Conservation (phyloP, 30 jellyfish, hydroid and myxozoan genomes). For the Hydractinia echinata region DNA sequence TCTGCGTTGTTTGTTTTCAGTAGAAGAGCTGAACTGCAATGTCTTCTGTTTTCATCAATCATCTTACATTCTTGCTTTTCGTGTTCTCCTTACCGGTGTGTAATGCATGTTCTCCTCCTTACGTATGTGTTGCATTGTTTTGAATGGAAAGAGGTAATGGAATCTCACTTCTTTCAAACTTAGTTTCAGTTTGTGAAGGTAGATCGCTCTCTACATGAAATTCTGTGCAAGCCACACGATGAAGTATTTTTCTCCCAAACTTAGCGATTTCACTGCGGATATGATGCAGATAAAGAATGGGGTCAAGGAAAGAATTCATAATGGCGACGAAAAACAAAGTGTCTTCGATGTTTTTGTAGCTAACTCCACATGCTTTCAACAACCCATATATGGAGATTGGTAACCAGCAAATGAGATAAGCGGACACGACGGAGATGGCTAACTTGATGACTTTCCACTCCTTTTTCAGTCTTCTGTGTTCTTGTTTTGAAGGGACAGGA, state of each 20-base stretch:
- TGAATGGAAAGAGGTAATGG: no score
- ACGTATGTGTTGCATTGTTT: no score
- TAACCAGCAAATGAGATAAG: conserved; percentile 7
- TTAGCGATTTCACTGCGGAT: neutral
- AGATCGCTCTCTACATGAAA: no score
- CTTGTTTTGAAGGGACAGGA: neutral
- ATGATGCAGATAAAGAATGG: neutral
- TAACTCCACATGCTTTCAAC: neutral
- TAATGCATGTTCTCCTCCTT: no score
- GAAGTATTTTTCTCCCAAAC: neutral
- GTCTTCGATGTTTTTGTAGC: neutral
- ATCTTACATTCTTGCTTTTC: no score
- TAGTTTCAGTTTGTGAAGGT: no score
- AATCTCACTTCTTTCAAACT: no score
- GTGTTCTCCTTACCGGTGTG: no score
- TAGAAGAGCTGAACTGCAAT: no score
- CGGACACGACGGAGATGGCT: neutral
- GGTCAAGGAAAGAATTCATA: neutral
- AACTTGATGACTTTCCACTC: neutral
- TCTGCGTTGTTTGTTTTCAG: no score
- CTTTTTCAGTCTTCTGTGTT: neutral
- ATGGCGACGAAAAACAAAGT: neutral
- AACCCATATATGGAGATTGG: neutral
- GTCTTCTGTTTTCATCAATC: no score
- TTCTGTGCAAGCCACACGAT: no score